Evolutionary conservation across 1,140 invertebrate species (phyloP).

Genomic region (Aphis gossypii): DNA sequence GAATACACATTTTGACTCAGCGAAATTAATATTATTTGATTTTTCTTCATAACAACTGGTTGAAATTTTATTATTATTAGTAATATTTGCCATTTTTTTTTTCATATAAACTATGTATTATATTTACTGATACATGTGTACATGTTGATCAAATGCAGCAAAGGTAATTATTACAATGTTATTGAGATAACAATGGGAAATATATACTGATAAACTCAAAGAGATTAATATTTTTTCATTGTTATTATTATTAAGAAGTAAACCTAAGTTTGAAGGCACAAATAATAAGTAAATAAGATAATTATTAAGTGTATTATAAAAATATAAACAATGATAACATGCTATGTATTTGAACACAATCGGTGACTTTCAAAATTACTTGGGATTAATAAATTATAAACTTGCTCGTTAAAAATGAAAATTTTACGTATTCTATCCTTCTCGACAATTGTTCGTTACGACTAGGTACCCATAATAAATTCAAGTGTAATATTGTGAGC

Average conservation of each 20-base stretch:
- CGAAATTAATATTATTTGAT: background rate
- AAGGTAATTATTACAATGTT: background rate
- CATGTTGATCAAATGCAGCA: background rate
- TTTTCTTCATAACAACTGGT: background rate
- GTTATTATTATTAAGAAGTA: background rate
- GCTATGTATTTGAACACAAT: too few species aligned
- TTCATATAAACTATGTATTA: background rate
- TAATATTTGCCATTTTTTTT: too few species aligned
- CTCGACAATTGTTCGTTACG: background rate
- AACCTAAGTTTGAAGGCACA: background rate
- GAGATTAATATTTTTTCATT: background rate
- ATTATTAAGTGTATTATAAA: background rate
- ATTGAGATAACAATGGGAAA: background rate
- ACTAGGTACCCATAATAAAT: background rate
- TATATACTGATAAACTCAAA: background rate
- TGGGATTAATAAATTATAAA: background rate
- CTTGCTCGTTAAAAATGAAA: background rate
- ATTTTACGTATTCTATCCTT: background rate
- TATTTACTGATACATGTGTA: background rate
- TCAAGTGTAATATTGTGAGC: background rate
- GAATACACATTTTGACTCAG: background rate
- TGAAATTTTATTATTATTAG: background rate
- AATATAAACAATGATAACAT: background rate
- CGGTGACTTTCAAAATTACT: background rate
- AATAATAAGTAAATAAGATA: too few species aligned